Evolutionary conservation across 2,888 invertebrate genomes (phyloP), one percentile per base, ranked within the genome.

Genomic region (Drosophila ezoana): DNA sequence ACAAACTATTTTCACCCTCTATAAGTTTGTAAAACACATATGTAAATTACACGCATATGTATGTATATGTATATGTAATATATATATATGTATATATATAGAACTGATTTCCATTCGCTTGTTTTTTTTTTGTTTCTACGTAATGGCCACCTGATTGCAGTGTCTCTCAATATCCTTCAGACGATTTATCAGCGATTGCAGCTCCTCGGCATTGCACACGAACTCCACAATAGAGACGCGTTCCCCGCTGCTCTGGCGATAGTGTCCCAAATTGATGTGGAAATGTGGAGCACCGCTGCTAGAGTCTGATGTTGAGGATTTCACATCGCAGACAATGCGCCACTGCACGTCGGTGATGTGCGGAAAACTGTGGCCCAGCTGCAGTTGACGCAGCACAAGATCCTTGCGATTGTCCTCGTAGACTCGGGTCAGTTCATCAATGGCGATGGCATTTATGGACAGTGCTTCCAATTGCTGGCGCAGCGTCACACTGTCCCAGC

Each of bases 111-210:
- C 1, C 23, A 23, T 23, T 2, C 2, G 8, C 28, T 8, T 8
- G 18, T 18, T 6, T 28, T 28, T 28, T 28, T 20, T 18, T 18
- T 18, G 18, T 18, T 16, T 16, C 52, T 82, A 77, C 9, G 32
- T 68, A 18, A 71, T 52, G 45, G 84, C 73, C 56, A 80, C 72
- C 44, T 90, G 91, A 28, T 89, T 87, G 71, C 92, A 92, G 62
- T 92, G 92, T 13, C 92, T 76, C 69, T 92, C 92, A 23, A 92
- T 91, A 71, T 92, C 92, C 67, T 92, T 92, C 0, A 92, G 66
- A 8, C 91, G 91, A 57, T 91, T 91, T 11, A 92, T 88, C 9
- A 92, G 73, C n/a, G 91, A 91, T 28, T 92, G 92, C 41, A 92
- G 66, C 67, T 92, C 92, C 64, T 92, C 92, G 8, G 90, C 90